Conservation (phyloP, 2,113 vertebrate genomes). For the Plectropomus leopardus region DNA sequence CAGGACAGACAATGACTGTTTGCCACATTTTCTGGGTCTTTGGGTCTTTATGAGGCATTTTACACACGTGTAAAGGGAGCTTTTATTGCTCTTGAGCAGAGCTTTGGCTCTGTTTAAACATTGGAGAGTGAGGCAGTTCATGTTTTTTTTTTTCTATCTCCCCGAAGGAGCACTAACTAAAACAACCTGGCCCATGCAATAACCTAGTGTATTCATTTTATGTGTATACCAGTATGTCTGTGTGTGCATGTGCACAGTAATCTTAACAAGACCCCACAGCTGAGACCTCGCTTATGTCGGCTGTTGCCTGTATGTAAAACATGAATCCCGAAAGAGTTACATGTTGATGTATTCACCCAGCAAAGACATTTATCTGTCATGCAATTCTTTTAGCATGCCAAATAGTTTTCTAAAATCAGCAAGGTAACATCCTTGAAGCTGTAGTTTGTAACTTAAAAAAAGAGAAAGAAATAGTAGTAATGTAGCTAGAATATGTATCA, state of each 20-base stretch:
- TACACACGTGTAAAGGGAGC: slow-evolving; percentile 63
- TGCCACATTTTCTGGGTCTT: slow-evolving; percentile 67
- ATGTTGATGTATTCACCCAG: neutral
- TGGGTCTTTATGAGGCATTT: slow-evolving; percentile 78
- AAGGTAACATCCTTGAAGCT: too few species aligned
- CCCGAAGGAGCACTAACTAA: slow-evolving; percentile 19
- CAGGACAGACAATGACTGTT: slow-evolving; percentile 52
- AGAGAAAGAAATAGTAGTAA: too few species aligned
- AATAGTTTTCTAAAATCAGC: neutral
- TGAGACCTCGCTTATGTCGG: neutral
- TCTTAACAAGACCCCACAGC: neutral
- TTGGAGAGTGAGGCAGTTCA: slow-evolving; percentile 30
- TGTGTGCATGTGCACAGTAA: neutral
- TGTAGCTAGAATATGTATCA: too few species aligned
- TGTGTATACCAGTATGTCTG: neutral
- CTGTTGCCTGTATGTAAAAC: neutral
- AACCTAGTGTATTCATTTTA: neutral
- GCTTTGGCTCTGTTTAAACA: slow-evolving; percentile 52
- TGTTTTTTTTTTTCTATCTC: slow-evolving; percentile 5
- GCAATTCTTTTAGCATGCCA: neutral
- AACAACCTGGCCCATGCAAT: slow-evolving; percentile 29
- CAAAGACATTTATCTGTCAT: neutral
- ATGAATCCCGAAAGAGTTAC: neutral
- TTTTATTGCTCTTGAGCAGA: slow-evolving; percentile 63
- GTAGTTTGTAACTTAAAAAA: too few species aligned